These are phyloP conservation scores for Athetis lepigone DNA, from an alignment of 2,888 invertebrate genomes.

Conservation along the genomic window DNA sequence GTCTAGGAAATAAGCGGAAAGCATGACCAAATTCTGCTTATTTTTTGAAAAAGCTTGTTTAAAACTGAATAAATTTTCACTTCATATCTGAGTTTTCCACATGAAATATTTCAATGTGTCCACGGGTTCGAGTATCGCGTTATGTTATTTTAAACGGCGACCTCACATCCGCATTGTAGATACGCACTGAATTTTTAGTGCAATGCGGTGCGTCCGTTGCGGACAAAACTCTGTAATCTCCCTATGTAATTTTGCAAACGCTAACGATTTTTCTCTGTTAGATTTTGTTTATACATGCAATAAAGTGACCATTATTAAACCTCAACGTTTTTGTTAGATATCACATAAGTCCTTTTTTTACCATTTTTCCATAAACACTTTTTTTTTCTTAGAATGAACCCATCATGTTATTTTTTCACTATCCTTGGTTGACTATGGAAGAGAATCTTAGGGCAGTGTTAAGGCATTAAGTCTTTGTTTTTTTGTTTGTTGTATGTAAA, in stretches of 20 bases:
- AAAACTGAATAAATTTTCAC: slow-evolving; percentile 3
- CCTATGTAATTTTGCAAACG: slow-evolving; percentile 18
- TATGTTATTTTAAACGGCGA: slow-evolving; percentile 41
- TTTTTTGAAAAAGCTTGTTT: neutral
- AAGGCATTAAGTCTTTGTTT: no score
- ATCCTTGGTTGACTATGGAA: no score
- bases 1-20: no score
- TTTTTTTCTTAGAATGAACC: no score
- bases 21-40: neutral
- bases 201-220: slow-evolving; percentile 43
- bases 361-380: no score
- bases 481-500: no score
- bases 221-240: slow-evolving; percentile 28
- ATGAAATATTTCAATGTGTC: slow-evolving; percentile 28
- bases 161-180: slow-evolving; percentile 35
- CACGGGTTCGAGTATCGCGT: neutral
- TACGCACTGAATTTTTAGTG: slow-evolving; percentile 53
- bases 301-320: no score
- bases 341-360: no score
- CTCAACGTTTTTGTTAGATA: no score
- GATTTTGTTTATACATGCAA: neutral
- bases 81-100: slow-evolving; percentile 7
- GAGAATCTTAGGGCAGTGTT: no score
- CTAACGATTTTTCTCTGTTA: neutral
- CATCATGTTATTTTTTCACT: no score